Evolutionary conservation across 2,888 invertebrate genomes (phyloP), one percentile per base, ranked within the genome.

Genomic region (Chromoteleia sp.): DNA sequence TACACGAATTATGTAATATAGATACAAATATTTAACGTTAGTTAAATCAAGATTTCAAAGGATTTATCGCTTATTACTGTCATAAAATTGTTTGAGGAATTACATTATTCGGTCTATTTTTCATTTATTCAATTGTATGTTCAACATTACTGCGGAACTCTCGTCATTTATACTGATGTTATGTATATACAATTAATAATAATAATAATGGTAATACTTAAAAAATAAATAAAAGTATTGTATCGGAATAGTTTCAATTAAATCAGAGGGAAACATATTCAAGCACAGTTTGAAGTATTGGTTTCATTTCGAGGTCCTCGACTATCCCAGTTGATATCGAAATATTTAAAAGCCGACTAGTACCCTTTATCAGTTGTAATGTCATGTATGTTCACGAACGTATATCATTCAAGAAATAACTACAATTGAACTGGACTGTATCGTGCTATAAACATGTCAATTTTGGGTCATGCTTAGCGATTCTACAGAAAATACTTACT

Each of bases 401-500:
- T 67, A 67, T 43, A 59, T 67, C 52, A 81, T 76, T 56, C 65
- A 71, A 70, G 65, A 59, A 75, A 59, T 36, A 73, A 73, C 61
- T 77, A 76, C 71, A 48, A 65, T 58, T 76, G 50, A 61, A 81
- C 25, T 65, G 67, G 52, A 56, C 21, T 58, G 81, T 52, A 58
- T 68, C 75, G 75, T 81, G 80, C 80, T 43, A 68, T 75, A 65
- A 75, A 81, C 70, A 74, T 61, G 74, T 79, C 79, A 76, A 59
- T 59, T 61, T 74, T 68, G 74, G 80, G 71, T 71, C 81, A 81
- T 81, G 81, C 81, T 81, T 58, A 71, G 71, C 65, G 56, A 29
- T 30, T 56, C 71, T 81, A 76, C 75, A 36, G n/a, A 50, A 76
- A 76, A 70, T 81, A 81, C 81, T 81, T 81, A 81, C 81, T 67